phyloP scores from a whole-genome alignment of 1,140 invertebrate species.

The Anastrepha obliqua region DNA sequence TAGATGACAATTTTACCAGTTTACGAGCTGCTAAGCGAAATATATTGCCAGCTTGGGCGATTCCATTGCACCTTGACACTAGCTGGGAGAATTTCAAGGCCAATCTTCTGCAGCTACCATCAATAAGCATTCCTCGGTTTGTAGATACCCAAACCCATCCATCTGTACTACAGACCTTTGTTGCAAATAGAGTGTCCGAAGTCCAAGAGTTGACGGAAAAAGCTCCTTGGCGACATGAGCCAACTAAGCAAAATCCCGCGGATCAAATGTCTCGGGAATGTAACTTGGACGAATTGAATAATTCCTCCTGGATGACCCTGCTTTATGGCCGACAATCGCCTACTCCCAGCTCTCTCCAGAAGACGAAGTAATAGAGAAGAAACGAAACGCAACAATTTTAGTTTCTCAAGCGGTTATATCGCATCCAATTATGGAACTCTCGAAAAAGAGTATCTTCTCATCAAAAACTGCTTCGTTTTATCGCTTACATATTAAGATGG shows the following conservation, averaged over 20 bases:
- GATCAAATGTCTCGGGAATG: constrained; percentile 66
- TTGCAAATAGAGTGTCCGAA: constrained; percentile 57
- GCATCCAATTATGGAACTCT: no score
- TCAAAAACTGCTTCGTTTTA: no score
- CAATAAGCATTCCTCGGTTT: constrained; percentile 54
- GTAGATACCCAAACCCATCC: constrained; percentile 60
- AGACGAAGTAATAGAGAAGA: no score
- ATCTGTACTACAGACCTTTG: constrained; percentile 56
- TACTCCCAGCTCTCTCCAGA: no score
- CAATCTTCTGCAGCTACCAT: constrained; percentile 29
- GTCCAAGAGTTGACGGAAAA: constrained; percentile 54
- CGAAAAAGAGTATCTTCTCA: no score
- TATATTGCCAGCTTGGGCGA: constrained; percentile 71
- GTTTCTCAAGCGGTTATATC: no score
- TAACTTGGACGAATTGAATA: not conserved
- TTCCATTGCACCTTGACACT: constrained; percentile 64
- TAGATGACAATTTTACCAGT: constrained; percentile 70
- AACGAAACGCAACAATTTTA: no score
- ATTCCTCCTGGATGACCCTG: constrained; percentile 20
- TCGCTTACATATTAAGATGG: no score
- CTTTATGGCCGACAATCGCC: no score
- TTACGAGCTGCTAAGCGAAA: constrained; percentile 69
- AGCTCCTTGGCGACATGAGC: constrained; percentile 62
- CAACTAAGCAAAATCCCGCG: constrained; percentile 64
- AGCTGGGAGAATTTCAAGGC: constrained; percentile 58